Evolutionary conservation across 2,797 vertebrate genomes (phyloP), one percentile per base, ranked within the genome.

Genomic region (Onychomys leucogaster): DNA sequence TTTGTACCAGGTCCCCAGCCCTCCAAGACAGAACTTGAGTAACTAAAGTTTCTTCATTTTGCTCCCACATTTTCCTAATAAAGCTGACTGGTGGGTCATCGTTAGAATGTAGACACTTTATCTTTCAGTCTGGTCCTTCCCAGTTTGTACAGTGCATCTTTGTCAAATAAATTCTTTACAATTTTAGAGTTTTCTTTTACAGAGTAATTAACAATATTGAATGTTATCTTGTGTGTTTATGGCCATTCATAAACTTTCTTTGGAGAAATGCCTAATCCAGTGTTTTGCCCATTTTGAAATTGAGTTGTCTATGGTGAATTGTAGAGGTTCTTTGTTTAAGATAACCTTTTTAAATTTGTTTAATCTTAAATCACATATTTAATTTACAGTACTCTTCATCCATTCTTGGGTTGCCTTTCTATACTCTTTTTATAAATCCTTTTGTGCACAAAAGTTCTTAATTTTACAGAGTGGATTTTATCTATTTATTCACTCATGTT

Each of bases 51-150:
- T 52, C 32, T 49, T 52, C 32, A 69, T 52, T 86, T 86, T 52
- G 46, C 23, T 71, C 43, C 8, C 4, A 37, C 0, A 0, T 71
- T 55, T 71, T 69, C 65, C 13, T 27, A 49, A 69, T 52, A 69
- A 9, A 67, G 32, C 19, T 16, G 29, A 32, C 11, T 8, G 1
- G n/a, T 5, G n/a, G 25, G 34, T 23, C 3, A 2, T 3, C 13
- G 5, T 55, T 32, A 21, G 63, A 37, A 37, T 6, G 37, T 0
- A 69, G 21, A 71, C 2, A 37, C 46, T 52, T 52, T 25, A 55
- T n/a, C 46, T 55, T 86, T 52, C 46, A 71, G 3, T 5, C 12
- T 6, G 3, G 23, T 37, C n/a, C 12, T 52, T 49, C 65, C 46
- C 34, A 55, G 9, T 27, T 55, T 29, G 13, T 29, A n/a, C 12